Base-by-base conservation (phyloP, 2,113 vertebrate genomes). In the Ophthalmolycus amberensis region DNA sequence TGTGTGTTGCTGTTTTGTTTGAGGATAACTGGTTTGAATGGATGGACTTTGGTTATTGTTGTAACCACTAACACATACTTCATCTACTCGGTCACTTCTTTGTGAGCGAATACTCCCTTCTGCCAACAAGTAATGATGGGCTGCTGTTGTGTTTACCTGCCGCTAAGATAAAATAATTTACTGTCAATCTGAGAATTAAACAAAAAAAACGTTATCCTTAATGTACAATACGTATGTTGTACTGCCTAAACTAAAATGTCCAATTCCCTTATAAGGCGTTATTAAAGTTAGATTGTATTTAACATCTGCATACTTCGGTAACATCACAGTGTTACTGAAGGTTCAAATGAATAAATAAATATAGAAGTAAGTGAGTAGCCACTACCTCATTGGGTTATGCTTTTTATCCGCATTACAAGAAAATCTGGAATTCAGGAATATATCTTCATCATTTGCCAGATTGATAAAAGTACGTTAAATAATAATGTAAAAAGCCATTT, bases 11-110 rank as follows among this genome's bases (percentile, higher is more conserved):
- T 38, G 37, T 34, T 56, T 46, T 37, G 27, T 37, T 25, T 10
- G 9, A 75, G 73, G 42, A 63, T 37, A 46, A 37, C 58, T 32
- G 1, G 71, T 73, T 46, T 60, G 10, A 73, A 44, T 29, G n/a
- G 25, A 75, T n/a, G 14, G 14, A 37, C 25, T 32, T 64, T 25
- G 6, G 22, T 38, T 54, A 50, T 52, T 52, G 52, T 70, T 70
- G 20, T 38, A 70, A 38, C 11, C 18, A n/a, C 3, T n/a, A 20
- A 22, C 40, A 48, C 11, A n/a, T 9, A 38, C 25, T 74, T 48
- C 0, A n/a, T 48, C 8, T 44, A 5, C 37, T 42, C 12, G 38
- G 25, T 8, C 18, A 75, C 22, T 50, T 63, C 7, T 40, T 58
- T 44, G 52, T 71, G 69, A 71, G 34, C 0, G 2, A 71, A 40